A percentile compares a stretch with the other conserved stretches of the same genome.
These are phyloP conservation scores for Andrena chrysosceles DNA, from an alignment of 2,888 invertebrate species.

Conservation along the genomic window DNA sequence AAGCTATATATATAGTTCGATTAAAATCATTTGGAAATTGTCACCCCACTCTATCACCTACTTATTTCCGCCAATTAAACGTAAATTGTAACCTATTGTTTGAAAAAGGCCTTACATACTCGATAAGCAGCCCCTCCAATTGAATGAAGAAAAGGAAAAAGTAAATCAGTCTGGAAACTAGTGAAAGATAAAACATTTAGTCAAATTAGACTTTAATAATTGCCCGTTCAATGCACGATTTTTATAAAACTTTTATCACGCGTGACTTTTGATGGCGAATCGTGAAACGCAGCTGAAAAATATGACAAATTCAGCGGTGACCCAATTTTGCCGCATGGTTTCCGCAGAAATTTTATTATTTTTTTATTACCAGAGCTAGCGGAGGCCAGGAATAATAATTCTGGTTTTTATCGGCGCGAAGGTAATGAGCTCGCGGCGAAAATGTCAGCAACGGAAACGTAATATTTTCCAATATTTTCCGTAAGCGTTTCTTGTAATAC, in stretches of 20 bases:
- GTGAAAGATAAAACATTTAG: no score
- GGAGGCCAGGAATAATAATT: conserved; percentile 9
- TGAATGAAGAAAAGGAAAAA: no score
- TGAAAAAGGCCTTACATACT: no score
- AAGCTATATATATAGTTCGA: no score
- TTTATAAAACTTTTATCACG: conserved; percentile 2
- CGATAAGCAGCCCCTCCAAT: no score
- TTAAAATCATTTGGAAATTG: no score
- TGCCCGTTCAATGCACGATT: neutral
- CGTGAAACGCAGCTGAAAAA: neutral
- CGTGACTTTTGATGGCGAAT: neutral
- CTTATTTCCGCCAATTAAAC: no score
- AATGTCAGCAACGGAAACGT: neutral
- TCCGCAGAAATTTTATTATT: conserved; percentile 8
- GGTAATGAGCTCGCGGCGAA: neutral
- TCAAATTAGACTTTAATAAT: no score
- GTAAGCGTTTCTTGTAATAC: neutral
- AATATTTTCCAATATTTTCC: conserved; percentile 1
- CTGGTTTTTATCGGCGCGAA: conserved; percentile 7
- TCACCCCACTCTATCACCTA: no score
- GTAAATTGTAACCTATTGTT: no score
- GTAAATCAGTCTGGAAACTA: no score
- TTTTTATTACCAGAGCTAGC: conserved; percentile 1
- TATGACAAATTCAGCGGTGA: conserved; percentile 1
- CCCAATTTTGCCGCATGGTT: conserved; percentile 19